These are phyloP conservation scores for Xerus inauris DNA, from an alignment of 2,113 vertebrate species.

Conservation along the genomic window DNA sequence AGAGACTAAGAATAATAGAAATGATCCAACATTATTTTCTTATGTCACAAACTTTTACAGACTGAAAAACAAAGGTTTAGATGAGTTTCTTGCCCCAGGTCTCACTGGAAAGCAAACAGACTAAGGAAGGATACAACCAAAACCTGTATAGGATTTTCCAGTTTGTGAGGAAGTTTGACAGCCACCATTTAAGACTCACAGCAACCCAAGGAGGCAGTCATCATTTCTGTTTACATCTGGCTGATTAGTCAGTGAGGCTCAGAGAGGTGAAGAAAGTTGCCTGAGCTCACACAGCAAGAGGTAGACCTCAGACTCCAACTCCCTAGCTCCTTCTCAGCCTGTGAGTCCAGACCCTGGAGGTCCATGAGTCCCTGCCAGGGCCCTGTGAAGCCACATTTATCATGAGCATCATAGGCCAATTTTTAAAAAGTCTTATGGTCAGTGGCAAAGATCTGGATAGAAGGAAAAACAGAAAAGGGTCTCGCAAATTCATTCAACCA, in stretches of 20 bases:
- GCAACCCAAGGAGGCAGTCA: background rate
- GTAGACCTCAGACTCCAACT: background rate
- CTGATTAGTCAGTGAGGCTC: background rate
- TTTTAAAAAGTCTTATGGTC: background rate
- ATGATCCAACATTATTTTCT: background rate
- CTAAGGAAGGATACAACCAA: background rate
- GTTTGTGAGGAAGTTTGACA: background rate
- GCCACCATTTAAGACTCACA: background rate
- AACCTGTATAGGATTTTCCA: background rate
- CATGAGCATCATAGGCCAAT: background rate
- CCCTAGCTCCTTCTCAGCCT: background rate
- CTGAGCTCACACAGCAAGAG: background rate
- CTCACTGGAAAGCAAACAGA: conserved; percentile 32
- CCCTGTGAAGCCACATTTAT: background rate
- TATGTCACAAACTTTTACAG: background rate
- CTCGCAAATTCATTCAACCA: background rate
- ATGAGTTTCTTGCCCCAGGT: background rate
- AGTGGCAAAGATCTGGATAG: background rate
- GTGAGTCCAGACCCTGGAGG: background rate
- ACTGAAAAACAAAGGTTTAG: background rate
- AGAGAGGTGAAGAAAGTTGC: background rate
- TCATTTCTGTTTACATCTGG: background rate
- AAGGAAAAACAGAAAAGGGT: background rate
- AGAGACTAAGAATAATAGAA: background rate
- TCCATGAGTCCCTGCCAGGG: background rate